phyloP scores from a whole-genome alignment of 2,797 vertebrate species.

The Jordanella pulchra region DNA sequence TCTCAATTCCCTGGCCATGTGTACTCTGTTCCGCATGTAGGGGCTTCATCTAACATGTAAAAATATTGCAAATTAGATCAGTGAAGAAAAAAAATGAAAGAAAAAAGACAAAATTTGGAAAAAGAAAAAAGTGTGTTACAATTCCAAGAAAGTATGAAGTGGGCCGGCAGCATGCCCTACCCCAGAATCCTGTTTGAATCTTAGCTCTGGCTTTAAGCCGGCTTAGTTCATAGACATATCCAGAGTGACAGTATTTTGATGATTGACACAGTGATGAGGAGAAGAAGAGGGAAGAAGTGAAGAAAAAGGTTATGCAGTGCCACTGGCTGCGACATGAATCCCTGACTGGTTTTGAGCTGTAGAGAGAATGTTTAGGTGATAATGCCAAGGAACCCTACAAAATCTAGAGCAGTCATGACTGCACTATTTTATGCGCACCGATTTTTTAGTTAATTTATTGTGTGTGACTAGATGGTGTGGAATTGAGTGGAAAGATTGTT shows the following conservation, averaged over 20 bases:
- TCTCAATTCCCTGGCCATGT: conserved; percentile 82
- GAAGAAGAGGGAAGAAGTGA: conserved; percentile 47
- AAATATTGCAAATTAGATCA: conserved; percentile 79
- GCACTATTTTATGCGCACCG: conserved; percentile 3
- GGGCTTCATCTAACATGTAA: conserved; percentile 76
- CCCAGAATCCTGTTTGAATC: conserved; percentile 65
- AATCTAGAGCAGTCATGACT: conserved; percentile 40
- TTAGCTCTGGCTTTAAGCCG: conserved; percentile 59
- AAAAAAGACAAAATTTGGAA: conserved; percentile 16
- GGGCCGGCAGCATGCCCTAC: conserved; percentile 42
- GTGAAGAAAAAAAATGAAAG: conserved; percentile 32
- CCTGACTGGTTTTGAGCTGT: conserved; percentile 37
- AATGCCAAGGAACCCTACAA: conserved; percentile 67
- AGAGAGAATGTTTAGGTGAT: conserved; percentile 64
- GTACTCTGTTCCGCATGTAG: conserved; percentile 77
- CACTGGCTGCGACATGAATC: conserved; percentile 68
- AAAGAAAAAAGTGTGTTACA: conserved; percentile 47
- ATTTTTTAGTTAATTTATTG: background rate
- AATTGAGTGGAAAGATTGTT: conserved; percentile 27
- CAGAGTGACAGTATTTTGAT: conserved; percentile 70
- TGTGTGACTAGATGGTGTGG: background rate
- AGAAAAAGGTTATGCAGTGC: conserved; percentile 72
- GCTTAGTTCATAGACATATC: conserved; percentile 66
- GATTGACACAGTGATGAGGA: conserved; percentile 64
- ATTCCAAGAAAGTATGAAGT: conserved; percentile 61